Conservation (phyloP, 2,113 vertebrate genomes). For the Phyllostomus discolor region DNA sequence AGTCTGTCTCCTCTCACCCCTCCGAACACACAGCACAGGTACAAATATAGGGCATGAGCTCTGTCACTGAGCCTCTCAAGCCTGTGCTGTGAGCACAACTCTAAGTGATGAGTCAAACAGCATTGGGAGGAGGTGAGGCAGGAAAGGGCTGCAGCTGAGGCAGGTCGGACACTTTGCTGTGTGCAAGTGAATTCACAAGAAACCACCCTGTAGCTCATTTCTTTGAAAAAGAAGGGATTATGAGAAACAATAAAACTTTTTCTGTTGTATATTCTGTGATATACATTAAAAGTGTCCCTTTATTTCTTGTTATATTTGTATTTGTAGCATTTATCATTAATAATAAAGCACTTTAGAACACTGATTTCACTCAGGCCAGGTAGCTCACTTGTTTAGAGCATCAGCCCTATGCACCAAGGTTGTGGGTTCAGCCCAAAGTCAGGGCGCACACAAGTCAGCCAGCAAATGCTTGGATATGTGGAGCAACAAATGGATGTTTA, state of each 20-base stretch:
- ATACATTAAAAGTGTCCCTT: no score
- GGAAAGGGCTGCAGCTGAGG: background rate
- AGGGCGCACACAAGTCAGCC: no score
- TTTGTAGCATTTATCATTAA: background rate
- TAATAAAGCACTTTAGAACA: background rate
- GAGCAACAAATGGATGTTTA: no score
- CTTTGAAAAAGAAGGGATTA: background rate
- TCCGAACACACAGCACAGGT: background rate
- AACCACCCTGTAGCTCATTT: background rate
- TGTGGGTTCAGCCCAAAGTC: no score
- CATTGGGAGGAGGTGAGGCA: background rate
- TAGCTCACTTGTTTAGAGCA: no score
- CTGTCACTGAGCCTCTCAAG: background rate
- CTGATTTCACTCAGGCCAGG: no score
- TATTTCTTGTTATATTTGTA: background rate
- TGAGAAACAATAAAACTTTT: background rate
- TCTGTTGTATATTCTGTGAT: background rate
- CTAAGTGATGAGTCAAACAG: background rate
- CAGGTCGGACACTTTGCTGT: background rate
- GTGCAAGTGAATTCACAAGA: background rate
- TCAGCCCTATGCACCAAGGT: no score
- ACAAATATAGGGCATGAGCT: background rate
- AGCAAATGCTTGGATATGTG: no score
- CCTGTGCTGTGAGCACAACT: background rate
- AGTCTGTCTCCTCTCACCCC: no score